These are phyloP conservation scores for Oryctolagus cuniculus DNA, from an alignment of 2,113 vertebrate genomes.

Conservation along the genomic window DNA sequence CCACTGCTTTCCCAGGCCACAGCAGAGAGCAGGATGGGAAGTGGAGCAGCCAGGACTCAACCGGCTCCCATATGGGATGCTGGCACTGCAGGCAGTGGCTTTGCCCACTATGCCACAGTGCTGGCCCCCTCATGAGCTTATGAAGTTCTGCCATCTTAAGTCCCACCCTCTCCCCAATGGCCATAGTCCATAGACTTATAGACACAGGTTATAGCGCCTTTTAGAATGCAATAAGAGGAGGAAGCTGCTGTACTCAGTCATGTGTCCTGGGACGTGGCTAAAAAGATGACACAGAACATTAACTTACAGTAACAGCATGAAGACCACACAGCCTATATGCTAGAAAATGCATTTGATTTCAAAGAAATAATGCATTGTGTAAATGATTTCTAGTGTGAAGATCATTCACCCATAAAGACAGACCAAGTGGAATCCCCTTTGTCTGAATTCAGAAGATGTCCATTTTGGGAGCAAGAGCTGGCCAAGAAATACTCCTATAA, in stretches of 20 bases:
- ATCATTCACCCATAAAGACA: slow-evolving; percentile 69
- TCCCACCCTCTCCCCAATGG: neutral
- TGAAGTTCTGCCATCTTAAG: neutral
- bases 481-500: slow-evolving; percentile 76
- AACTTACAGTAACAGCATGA: slow-evolving; percentile 42
- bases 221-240: neutral
- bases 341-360: slow-evolving; percentile 11
- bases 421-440: slow-evolving; percentile 59
- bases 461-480: slow-evolving; percentile 84
- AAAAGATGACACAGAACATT: neutral
- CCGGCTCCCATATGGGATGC: no score
- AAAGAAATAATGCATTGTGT: slow-evolving; percentile 42
- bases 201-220: neutral
- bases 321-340: slow-evolving; percentile 31
- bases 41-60: no score
- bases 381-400: slow-evolving; percentile 77
- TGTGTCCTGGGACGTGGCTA: neutral
- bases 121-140: no score
- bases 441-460: slow-evolving; percentile 82
- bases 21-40: no score
- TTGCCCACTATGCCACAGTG: no score
- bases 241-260: neutral
- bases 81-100: no score
- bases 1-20: no score
- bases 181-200: neutral